These are phyloP conservation scores for Drosophila bocki DNA, from an alignment of 1,140 invertebrate genomes.

Conservation along the genomic window DNA sequence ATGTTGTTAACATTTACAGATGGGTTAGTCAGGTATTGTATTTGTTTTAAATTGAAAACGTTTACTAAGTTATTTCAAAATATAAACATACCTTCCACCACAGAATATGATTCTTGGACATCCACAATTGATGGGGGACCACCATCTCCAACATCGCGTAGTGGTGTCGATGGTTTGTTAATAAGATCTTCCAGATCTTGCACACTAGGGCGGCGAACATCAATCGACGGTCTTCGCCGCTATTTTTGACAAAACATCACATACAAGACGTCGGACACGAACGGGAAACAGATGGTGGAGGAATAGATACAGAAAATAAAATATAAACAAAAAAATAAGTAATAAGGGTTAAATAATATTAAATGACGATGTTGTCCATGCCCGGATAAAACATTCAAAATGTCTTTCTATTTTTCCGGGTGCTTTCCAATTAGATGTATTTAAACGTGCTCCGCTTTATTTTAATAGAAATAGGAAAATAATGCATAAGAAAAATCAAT, in stretches of 20 bases:
- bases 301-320: constrained; percentile 13
- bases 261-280: constrained; percentile 19
- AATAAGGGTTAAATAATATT: neutral
- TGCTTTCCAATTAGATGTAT: constrained; percentile 1
- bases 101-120: constrained; percentile 95
- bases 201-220: constrained; percentile 93
- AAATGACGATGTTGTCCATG: neutral
- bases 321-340: constrained; percentile 19
- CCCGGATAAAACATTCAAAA: constrained; percentile 34
- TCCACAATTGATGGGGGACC: constrained; percentile 95
- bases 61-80: neutral
- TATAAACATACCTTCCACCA: constrained; percentile 92
- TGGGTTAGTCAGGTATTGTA: constrained; percentile 26
- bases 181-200: constrained; percentile 95
- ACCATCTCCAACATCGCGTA: constrained; percentile 90
- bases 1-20: constrained; percentile 17
- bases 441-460: constrained; percentile 13
- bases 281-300: constrained; percentile 1
- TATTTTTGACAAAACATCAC: constrained; percentile 86
- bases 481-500: neutral
- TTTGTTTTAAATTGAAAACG: neutral
- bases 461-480: neutral
- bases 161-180: constrained; percentile 95
- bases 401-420: constrained; percentile 7
- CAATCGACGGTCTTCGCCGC: constrained; percentile 93